A percentile compares a stretch with the other conserved stretches of the same genome.
These are phyloP conservation scores for Crossaster papposus DNA, from an alignment of 53 echinoderm and acorn worm species.

Conservation along the genomic window DNA sequence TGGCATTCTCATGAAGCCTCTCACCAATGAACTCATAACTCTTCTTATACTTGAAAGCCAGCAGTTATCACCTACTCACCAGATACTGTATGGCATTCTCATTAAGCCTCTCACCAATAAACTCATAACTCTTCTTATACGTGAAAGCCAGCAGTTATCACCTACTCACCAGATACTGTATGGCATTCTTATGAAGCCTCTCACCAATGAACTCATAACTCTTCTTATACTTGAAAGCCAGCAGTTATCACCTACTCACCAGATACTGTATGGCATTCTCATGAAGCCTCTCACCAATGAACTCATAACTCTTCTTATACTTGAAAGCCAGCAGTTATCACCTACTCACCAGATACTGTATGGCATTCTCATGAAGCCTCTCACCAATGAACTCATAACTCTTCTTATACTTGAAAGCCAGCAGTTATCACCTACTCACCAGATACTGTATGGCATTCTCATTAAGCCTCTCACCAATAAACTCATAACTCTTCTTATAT, in stretches of 20 bases:
- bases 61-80: constrained; percentile 65
- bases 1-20: constrained; percentile 53
- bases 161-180: constrained; percentile 53
- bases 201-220: constrained; percentile 43
- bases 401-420: too few species aligned
- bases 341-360: constrained; percentile 53
- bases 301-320: constrained; percentile 40
- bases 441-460: constrained; percentile 37
- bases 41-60: too few species aligned
- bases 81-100: constrained; percentile 37
- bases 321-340: too few species aligned
- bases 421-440: constrained; percentile 65
- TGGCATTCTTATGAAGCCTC: constrained; percentile 52
- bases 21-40: constrained; percentile 43
- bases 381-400: constrained; percentile 43
- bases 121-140: constrained; percentile 40
- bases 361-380: constrained; percentile 53
- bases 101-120: constrained; percentile 52
- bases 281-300: constrained; percentile 53
- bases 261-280: constrained; percentile 37
- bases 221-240: too few species aligned
- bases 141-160: too few species aligned
- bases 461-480: constrained; percentile 52
- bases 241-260: constrained; percentile 65
- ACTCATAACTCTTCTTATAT: constrained; percentile 40